These are phyloP conservation scores for Triplophysa siluroides DNA, from an alignment of 2,113 vertebrate species.

Conservation along the genomic window DNA sequence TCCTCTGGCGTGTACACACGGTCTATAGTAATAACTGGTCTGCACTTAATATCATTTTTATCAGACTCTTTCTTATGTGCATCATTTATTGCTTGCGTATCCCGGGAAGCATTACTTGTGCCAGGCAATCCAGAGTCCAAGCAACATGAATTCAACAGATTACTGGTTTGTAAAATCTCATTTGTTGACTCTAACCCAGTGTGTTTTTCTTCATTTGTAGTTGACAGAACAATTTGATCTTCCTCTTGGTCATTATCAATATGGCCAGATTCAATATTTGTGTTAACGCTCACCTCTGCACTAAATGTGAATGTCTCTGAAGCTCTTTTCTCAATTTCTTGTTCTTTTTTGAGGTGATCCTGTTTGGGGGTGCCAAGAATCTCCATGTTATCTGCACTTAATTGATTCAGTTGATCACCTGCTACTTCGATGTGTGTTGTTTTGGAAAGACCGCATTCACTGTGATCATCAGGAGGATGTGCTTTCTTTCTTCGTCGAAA, in stretches of 20 bases:
- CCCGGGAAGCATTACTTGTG: not conserved
- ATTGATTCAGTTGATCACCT: conserved; percentile 28
- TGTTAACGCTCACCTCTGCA: conserved; percentile 37
- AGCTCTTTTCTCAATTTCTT: not conserved
- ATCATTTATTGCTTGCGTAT: conserved; percentile 11
- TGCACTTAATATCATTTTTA: conserved; percentile 21
- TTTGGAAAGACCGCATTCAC: not conserved
- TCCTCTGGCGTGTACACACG: conserved; percentile 35
- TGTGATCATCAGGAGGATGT: conserved; percentile 6
- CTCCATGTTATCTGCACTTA: not conserved
- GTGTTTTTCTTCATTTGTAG: not conserved
- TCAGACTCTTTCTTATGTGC: not conserved
- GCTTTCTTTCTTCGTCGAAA: conserved; percentile 36
- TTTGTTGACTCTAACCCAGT: not conserved
- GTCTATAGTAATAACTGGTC: conserved; percentile 46
- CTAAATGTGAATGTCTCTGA: conserved; percentile 43
- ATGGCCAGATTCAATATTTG: not conserved
- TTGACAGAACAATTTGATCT: not conserved
- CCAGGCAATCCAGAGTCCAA: not conserved
- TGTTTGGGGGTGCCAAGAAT: not conserved
- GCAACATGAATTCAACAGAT: not conserved
- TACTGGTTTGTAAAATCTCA: conserved; percentile 1
- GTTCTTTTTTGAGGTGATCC: not conserved
- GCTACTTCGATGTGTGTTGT: not conserved
- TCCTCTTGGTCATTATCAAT: not conserved